Base-by-base conservation (phyloP, 2,888 invertebrate genomes). In the Drosophila incognita region DNA sequence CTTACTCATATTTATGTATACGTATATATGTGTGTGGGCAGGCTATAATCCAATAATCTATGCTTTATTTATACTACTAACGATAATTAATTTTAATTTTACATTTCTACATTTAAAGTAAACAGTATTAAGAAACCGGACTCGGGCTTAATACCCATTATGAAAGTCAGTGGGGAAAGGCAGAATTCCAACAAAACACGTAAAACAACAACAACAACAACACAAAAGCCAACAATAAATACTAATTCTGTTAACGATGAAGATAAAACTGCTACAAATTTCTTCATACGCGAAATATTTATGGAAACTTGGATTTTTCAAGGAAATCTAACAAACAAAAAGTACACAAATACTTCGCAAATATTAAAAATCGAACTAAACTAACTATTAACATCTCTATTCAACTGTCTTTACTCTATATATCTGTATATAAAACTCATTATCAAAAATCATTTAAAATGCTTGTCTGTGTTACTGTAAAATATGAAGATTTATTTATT, bases 291-390 rank as follows among this genome's bases (percentile, higher is more conserved):
- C 31, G 48, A 81, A 74, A 58, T 69, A 49, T 83, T 83, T 69
- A 51, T 66, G 61, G 82, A 83, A 63, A 63, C 71, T 71, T 82
- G 82, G 82, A 76, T 83, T 18, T 81, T 64, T 73, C n/a, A 66
- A 49, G 73, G 60, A 71, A 70, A 52, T 46, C 46, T 46, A 21
- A 71, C 73, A 51, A 66, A 24, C 21, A 8, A 69, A 71, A 81
- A 69, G 79, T 76, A 63, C 70, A 70, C 40, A 68, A 69, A 33
- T 48, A 56, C 54, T 68, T 38, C 53, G 35, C 48, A 11, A 57
- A 35, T 1, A 58, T 46, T 46, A 15, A 4, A 62, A 42, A 51
- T n/a, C 2, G 35, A 49, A 11, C 40, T 21, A 48, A 6, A 15
- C 13, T 8, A 38, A 10, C 46, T 8, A 24, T 46, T 46, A 46